Evolutionary conservation across 2,797 vertebrate species (phyloP).

Genomic region (Synanceia verrucosa): DNA sequence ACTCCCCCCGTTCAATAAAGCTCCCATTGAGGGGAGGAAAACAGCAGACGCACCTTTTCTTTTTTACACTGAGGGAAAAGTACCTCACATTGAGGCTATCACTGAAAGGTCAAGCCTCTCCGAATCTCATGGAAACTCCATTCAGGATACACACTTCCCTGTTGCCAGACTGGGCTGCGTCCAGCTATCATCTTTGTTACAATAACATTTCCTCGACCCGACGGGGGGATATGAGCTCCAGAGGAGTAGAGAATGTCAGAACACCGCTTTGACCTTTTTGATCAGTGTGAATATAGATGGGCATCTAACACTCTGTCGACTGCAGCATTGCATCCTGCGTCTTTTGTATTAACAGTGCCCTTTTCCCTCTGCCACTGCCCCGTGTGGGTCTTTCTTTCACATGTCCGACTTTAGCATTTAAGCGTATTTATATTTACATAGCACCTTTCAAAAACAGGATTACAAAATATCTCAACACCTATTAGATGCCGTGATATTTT

Average conservation of each 20-base stretch:
- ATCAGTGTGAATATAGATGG: constrained; percentile 71
- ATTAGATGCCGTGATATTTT: not conserved
- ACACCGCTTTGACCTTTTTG: constrained; percentile 74
- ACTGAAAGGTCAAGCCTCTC: constrained; percentile 74
- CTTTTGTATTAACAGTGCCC: constrained; percentile 60
- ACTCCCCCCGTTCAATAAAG: constrained; percentile 54
- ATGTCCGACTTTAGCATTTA: constrained; percentile 20
- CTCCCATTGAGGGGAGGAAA: constrained; percentile 57
- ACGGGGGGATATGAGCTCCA: constrained; percentile 41
- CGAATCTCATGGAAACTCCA: constrained; percentile 68
- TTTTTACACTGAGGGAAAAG: constrained; percentile 71
- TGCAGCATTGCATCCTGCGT: constrained; percentile 56
- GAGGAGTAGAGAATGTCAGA: constrained; percentile 76
- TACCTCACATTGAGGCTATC: constrained; percentile 70
- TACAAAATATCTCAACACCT: not conserved
- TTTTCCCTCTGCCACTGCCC: constrained; percentile 49
- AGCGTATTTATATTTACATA: not conserved
- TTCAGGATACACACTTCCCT: constrained; percentile 50
- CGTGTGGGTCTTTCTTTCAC: constrained; percentile 11
- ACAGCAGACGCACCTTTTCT: constrained; percentile 57
- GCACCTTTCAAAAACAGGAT: constrained; percentile 4
- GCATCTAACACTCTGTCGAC: constrained; percentile 51
- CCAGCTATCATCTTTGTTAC: constrained; percentile 61
- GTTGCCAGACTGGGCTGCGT: constrained; percentile 29
- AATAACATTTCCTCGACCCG: constrained; percentile 61